phyloP scores from a whole-genome alignment of 2,113 vertebrate genomes.

The Sapajus apella region DNA sequence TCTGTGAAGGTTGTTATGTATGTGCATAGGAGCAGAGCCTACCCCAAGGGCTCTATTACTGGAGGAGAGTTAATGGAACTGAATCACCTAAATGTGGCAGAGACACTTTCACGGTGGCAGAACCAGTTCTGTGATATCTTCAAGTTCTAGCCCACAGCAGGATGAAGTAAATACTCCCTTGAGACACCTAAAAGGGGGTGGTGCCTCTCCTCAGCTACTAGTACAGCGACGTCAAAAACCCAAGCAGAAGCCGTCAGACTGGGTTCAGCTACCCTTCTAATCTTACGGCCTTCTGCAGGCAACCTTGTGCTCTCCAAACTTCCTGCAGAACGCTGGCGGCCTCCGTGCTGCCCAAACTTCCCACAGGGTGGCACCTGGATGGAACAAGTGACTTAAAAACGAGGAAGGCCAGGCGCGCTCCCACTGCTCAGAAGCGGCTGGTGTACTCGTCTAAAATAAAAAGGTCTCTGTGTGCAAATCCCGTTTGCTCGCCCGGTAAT shows the following conservation, averaged over 20 bases:
- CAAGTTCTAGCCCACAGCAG: not conserved
- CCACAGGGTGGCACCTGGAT: not conserved
- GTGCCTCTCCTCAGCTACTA: not conserved
- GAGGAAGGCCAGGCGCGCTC: not conserved
- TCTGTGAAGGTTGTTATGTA: not conserved
- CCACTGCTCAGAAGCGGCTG: not conserved
- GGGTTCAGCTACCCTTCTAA: not conserved
- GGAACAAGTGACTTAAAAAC: not conserved
- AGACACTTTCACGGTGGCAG: not conserved
- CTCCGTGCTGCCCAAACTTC: not conserved
- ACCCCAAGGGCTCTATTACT: not conserved
- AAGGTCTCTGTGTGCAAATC: conserved; percentile 73
- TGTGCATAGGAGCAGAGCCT: not conserved
- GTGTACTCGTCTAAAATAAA: conserved; percentile 66
- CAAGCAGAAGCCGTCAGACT: not conserved
- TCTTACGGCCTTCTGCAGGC: not conserved
- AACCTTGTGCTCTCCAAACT: not conserved
- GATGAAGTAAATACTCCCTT: not conserved
- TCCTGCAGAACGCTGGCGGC: not conserved
- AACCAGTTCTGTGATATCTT: conserved; percentile 30
- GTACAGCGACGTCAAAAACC: not conserved
- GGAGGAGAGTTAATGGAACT: not conserved
- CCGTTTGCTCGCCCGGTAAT: conserved; percentile 66
- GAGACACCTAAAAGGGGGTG: not conserved
- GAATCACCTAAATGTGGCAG: not conserved